Conservation (phyloP, 2,888 invertebrate genomes). For the Ophion ventricosus region DNA sequence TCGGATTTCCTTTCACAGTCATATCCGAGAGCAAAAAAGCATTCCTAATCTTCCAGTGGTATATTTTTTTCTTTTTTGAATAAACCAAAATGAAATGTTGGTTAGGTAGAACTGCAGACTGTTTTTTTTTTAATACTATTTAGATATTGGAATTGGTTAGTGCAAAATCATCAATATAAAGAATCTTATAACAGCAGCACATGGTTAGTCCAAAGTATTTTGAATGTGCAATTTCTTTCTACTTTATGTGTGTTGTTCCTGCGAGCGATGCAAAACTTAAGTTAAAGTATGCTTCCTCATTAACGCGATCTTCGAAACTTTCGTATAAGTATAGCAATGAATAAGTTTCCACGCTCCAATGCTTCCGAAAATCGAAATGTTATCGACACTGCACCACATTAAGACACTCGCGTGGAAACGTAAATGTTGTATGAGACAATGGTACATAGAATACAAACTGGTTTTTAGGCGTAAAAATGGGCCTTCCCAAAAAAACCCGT, state of each 20-base stretch:
- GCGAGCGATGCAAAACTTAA: constrained; percentile 11
- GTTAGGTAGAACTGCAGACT: constrained; percentile 28
- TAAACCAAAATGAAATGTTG: constrained; percentile 29
- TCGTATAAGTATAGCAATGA: not conserved
- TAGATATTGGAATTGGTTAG: constrained; percentile 7
- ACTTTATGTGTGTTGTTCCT: constrained; percentile 14
- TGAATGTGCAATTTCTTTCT: constrained; percentile 57
- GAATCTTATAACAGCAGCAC: constrained; percentile 19
- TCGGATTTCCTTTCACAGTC: constrained; percentile 34
- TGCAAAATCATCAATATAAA: constrained; percentile 26
- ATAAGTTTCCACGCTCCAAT: constrained; percentile 24
- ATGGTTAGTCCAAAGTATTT: constrained; percentile 32
- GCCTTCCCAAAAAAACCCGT: constrained; percentile 25
- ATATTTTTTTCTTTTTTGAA: constrained; percentile 21
- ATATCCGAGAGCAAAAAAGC: constrained; percentile 53
- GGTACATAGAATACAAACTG: constrained; percentile 13
- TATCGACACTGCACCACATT: not conserved
- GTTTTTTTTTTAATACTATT: constrained; percentile 16
- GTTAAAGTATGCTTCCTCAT: constrained; percentile 2
- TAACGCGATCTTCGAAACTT: constrained; percentile 14
- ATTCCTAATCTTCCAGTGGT: constrained; percentile 56
- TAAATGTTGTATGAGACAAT: constrained; percentile 45
- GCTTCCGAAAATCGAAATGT: constrained; percentile 41
- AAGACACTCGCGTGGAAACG: not conserved
- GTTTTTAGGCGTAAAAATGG: constrained; percentile 47